Evolutionary conservation across 1,140 invertebrate genomes (phyloP).

Genomic region (Meloidogyne hapla): DNA sequence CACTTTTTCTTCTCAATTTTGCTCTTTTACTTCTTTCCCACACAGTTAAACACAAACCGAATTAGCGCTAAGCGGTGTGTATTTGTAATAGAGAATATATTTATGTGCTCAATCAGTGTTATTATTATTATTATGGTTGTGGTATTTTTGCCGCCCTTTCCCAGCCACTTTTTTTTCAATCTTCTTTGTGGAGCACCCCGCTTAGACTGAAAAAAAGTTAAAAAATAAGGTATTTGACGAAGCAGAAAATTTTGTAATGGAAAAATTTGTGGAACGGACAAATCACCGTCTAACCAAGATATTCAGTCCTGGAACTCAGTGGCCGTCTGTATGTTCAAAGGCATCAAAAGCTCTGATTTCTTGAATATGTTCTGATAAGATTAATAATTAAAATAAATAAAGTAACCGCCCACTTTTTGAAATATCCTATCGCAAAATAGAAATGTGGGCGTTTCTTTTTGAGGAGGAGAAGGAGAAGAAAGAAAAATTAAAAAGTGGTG

Average conservation of each 20-base stretch:
- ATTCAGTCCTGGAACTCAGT: too few relatives aligned
- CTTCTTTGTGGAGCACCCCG: neutral
- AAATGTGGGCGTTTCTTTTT: too few relatives aligned
- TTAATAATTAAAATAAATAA: too few relatives aligned
- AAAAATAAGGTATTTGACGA: neutral
- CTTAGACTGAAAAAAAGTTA: neutral
- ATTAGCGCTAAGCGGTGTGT: neutral
- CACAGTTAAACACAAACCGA: neutral
- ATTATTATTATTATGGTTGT: too few relatives aligned
- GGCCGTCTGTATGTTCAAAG: too few relatives aligned
- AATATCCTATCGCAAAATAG: too few relatives aligned
- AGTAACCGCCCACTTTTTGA: too few relatives aligned
- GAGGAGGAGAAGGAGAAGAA: too few relatives aligned
- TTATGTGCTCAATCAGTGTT: neutral
- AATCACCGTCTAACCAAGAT: too few relatives aligned
- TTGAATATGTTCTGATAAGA: too few relatives aligned
- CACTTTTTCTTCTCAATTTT: neutral
- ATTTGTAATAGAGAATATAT: neutral
- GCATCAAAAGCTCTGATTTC: too few relatives aligned
- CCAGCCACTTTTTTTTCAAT: conserved; percentile 1
- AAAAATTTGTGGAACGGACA: neutral
- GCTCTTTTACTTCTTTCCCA: neutral
- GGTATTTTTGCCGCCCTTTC: neutral
- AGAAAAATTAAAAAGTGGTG: too few relatives aligned
- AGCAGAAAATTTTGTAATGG: neutral